phyloP scores from a whole-genome alignment of 2,888 invertebrate species.

The Netelia melanura region DNA sequence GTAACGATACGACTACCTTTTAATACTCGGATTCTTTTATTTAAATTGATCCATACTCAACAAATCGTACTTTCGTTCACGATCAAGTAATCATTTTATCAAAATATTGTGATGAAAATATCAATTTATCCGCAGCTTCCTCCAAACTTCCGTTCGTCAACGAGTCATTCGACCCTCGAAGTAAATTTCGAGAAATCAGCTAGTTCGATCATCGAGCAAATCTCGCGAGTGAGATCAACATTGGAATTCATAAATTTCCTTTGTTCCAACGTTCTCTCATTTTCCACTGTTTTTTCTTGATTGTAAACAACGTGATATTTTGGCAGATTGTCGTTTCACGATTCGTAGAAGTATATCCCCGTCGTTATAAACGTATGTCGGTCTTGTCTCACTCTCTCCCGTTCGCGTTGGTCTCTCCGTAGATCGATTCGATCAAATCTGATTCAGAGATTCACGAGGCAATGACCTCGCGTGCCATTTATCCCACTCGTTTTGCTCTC shows the following conservation, averaged over 20 bases:
- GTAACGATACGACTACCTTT: too few relatives aligned
- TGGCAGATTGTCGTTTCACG: neutral
- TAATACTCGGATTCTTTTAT: too few relatives aligned
- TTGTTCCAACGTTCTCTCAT: too few relatives aligned
- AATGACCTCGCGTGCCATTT: constrained; percentile 84
- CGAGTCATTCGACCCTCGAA: too few relatives aligned
- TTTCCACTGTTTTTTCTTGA: too few relatives aligned
- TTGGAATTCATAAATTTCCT: too few relatives aligned
- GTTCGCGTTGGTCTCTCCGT: constrained; percentile 64
- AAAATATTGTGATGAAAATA: neutral
- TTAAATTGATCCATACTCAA: too few relatives aligned
- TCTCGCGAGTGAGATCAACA: too few relatives aligned
- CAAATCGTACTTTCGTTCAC: neutral
- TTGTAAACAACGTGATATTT: neutral
- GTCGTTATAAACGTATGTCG: neutral
- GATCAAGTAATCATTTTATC: neutral
- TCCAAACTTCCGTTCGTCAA: too few relatives aligned
- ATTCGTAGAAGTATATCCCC: neutral
- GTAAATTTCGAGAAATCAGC: too few relatives aligned
- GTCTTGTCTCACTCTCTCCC: constrained; percentile 5
- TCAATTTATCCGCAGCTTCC: neutral
- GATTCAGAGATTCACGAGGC: constrained; percentile 81
- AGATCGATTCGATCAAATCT: constrained; percentile 80
- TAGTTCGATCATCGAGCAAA: too few relatives aligned
- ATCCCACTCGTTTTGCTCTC: constrained; percentile 74